These are phyloP conservation scores for Microchirus variegatus DNA, from an alignment of 2,797 vertebrate genomes.

Conservation along the genomic window DNA sequence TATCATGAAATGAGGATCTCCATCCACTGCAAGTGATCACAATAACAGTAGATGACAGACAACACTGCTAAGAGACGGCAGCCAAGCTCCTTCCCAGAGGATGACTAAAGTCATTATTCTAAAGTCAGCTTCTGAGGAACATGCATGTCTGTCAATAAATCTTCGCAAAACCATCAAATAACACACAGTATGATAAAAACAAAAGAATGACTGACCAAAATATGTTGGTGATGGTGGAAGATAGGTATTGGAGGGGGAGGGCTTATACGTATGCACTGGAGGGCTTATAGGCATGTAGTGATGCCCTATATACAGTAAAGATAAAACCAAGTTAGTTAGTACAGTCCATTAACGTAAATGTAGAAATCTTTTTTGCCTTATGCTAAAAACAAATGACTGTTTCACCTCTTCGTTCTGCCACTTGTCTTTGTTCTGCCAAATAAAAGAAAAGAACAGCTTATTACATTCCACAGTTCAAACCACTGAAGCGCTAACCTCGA, in stretches of 20 bases:
- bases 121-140: no score
- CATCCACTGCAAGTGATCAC: constrained; percentile 83
- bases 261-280: accelerated
- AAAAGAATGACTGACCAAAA: constrained; percentile 67
- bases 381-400: not conserved
- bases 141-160: no score
- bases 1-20: constrained; percentile 83
- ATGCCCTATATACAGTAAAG: not conserved
- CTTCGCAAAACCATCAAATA: no score
- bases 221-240: not conserved
- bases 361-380: not conserved
- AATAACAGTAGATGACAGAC: not conserved
- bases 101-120: no score
- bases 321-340: not conserved
- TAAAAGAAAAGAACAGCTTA: not conserved
- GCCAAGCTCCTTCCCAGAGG: no score
- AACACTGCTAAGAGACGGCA: no score
- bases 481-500: no score
- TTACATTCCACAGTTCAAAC: not conserved
- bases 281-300: accelerated
- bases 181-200: no score
- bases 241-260: no score
- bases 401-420: constrained; percentile 38
- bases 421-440: constrained; percentile 66
- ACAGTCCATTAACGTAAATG: not conserved